Evolutionary conservation across 1,140 invertebrate genomes (phyloP).

Genomic region (Drosophila melanica): DNA sequence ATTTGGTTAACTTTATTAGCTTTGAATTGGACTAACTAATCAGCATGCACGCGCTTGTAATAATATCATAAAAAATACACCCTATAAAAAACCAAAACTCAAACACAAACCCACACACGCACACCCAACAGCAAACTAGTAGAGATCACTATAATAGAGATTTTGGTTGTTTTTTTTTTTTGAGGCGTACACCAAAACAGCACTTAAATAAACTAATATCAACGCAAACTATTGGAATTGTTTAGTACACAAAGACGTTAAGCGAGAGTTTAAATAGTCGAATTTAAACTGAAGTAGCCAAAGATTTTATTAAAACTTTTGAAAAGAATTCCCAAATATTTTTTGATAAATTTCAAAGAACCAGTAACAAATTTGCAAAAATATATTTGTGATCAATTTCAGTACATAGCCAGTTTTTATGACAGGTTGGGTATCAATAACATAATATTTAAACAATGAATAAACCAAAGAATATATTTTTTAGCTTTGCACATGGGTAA

Average conservation of each 20-base stretch:
- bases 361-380: too few relatives aligned
- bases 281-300: too few relatives aligned
- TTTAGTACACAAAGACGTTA: not conserved
- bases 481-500: too few relatives aligned
- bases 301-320: too few relatives aligned
- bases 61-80: slow-evolving; percentile 7
- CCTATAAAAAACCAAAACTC: not conserved
- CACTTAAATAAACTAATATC: not conserved
- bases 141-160: not conserved
- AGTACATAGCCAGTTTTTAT: too few relatives aligned
- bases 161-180: not conserved
- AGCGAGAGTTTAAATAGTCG: too few relatives aligned
- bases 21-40: slow-evolving; percentile 38
- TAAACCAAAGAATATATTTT: too few relatives aligned
- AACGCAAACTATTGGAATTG: slow-evolving; percentile 35
- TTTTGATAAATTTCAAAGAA: too few relatives aligned
- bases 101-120: slow-evolving; percentile 5
- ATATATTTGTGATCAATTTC: too few relatives aligned
- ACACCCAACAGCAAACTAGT: slow-evolving; percentile 1
- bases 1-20: slow-evolving; percentile 20
- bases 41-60: slow-evolving; percentile 37
- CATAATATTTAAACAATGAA: too few relatives aligned
- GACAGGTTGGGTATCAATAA: too few relatives aligned
- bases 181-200: not conserved
- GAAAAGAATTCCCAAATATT: too few relatives aligned